Conservation (phyloP, 2,797 vertebrate genomes). For the Dryobates pubescens region DNA sequence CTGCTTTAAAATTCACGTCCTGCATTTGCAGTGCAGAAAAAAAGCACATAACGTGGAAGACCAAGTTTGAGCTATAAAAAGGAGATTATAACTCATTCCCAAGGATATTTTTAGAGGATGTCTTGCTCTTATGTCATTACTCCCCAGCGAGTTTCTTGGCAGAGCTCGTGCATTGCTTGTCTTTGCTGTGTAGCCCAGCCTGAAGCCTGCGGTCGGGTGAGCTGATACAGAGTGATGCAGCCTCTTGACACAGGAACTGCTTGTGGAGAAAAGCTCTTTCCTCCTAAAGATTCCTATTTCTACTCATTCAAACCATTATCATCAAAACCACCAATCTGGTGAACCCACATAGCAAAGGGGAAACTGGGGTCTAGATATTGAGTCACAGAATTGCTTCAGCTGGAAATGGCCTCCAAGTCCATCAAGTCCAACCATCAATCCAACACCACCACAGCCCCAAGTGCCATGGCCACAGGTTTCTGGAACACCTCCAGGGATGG, state of each 20-base stretch:
- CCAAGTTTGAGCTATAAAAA: conserved; percentile 65
- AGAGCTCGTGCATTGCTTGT: conserved; percentile 30
- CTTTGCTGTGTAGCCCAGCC: conserved; percentile 41
- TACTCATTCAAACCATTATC: background rate
- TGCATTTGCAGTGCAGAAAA: conserved; percentile 62
- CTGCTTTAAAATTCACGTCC: conserved; percentile 74
- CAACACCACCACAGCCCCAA: too few species aligned
- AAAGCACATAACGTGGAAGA: conserved; percentile 58
- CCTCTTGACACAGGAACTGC: background rate
- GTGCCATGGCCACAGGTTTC: too few species aligned
- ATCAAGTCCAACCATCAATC: too few species aligned
- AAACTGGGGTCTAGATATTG: background rate
- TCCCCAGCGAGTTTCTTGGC: conserved; percentile 39
- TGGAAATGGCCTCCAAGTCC: too few species aligned
- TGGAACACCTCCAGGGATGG: too few species aligned
- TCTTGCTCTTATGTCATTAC: conserved; percentile 55
- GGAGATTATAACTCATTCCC: conserved; percentile 63
- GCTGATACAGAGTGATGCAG: conserved; percentile 28
- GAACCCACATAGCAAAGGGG: background rate
- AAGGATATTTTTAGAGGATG: conserved; percentile 63
- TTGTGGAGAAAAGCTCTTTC: conserved; percentile 6
- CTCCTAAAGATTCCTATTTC: conserved; percentile 1
- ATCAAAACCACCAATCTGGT: background rate
- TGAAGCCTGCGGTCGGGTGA: conserved; percentile 16
- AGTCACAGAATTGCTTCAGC: too few species aligned